Evolutionary conservation across 37 sponge, comb jelly and placozoan species (phyloP).

Genomic region (Spongilla lacustris): DNA sequence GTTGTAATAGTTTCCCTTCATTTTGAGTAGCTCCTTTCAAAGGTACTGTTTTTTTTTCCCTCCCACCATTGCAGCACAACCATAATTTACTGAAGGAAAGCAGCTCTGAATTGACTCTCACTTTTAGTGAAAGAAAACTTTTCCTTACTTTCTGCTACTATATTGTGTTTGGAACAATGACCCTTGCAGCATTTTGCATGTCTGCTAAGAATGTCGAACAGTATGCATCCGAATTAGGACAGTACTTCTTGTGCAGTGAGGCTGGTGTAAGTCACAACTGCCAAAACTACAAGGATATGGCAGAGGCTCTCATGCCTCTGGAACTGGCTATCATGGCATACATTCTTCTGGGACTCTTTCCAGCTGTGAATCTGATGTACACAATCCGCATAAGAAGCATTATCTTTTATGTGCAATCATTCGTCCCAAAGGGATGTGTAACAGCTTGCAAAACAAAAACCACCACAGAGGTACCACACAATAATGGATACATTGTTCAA

Average conservation of each 20-base stretch:
- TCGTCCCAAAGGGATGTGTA: too few species aligned
- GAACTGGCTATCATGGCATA: background rate
- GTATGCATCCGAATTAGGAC: background rate
- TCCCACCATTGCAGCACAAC: too few species aligned
- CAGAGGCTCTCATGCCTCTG: background rate
- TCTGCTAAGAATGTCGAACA: background rate
- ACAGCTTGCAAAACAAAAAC: too few species aligned
- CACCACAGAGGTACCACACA: too few species aligned
- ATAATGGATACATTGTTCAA: too few species aligned
- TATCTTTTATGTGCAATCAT: too few species aligned
- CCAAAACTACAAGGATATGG: background rate
- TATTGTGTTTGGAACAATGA: slow-evolving; percentile 7
- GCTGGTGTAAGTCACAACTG: slow-evolving; percentile 5
- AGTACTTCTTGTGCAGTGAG: slow-evolving; percentile 14
- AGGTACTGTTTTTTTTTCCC: too few species aligned
- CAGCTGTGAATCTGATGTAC: slow-evolving; percentile 23
- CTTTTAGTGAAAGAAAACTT: slow-evolving; percentile 32
- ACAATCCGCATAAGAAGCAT: too few species aligned
- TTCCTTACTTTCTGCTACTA: slow-evolving; percentile 37
- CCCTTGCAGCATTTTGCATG: slow-evolving; percentile 4
- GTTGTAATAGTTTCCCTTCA: too few species aligned
- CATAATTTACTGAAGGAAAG: slow-evolving; percentile 4
- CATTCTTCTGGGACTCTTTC: slow-evolving; percentile 22
- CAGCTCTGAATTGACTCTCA: background rate
- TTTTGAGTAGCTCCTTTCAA: too few species aligned